Base-by-base conservation (phyloP, 2,797 vertebrate genomes). In the Helicolenus hilgendorfi region DNA sequence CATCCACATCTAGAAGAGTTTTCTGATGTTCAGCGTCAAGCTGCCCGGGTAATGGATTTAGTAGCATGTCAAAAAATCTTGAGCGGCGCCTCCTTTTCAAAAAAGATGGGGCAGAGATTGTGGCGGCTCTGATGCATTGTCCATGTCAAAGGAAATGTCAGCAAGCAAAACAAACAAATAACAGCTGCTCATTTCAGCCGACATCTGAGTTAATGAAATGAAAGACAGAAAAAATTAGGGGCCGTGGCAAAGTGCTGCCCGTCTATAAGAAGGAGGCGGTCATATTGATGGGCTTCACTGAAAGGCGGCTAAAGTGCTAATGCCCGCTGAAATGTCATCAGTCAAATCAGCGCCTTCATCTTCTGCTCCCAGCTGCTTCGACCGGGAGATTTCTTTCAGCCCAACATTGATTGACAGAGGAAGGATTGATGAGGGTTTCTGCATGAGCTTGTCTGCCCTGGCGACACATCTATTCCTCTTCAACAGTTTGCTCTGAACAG, bases 281-380 rank as follows among this genome's bases (percentile, higher is more conserved):
- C 45, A 41, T 92, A 95, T 93, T 94, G 94, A 97, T 89, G 94
- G 81, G 78, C 38, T 92, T 87, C 26, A 84, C 86, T 69, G 72
- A 90, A 88, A 82, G 82, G 89, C 71, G 31, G 85, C 89, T 85
- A 77, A 89, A 91, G 80, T 64, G 80, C 84, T 95, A 96, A 97
- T 92, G 91, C 93, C 91, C 88, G 59, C 84, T 64, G 83, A 96
- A 96, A 96, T 95, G 92, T 94, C 95, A 97, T 97, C 95, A 92
- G 95, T 97, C 95, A 96, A 95, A 97, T 95, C 92, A 85, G 82
- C 59, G 26, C 74, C 85, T 89, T 92, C 91, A 89, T 95, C 88
- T 92, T 83, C 81, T 70, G 60, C 74, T 72, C 79, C 73, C 79
- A 64, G 88, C 67, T 64, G 79, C 78, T 85, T 84, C 65, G 72